Evolutionary conservation across 2,797 vertebrate genomes (phyloP).

Genomic region (Danio albolineatus): DNA sequence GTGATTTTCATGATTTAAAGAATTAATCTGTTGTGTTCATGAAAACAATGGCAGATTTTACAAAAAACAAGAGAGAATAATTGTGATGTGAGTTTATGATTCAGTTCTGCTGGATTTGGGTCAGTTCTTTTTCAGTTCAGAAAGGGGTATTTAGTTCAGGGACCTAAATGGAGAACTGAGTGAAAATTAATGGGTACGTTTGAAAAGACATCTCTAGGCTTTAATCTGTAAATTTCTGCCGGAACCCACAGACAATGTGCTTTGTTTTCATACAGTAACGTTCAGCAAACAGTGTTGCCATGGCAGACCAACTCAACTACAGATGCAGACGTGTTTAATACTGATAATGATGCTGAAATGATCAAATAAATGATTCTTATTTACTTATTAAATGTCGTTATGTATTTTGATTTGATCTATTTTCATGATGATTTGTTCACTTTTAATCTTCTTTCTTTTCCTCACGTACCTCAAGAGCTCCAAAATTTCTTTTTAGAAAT

Average conservation of each 20-base stretch:
- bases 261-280: constrained; percentile 2
- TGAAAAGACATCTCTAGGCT: constrained; percentile 3
- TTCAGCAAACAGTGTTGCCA: constrained; percentile 25
- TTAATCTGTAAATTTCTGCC: constrained; percentile 16
- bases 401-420: background rate
- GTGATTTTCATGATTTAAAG: background rate
- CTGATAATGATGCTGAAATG: background rate
- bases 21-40: background rate
- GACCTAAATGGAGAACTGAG: background rate
- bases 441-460: background rate
- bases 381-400: background rate
- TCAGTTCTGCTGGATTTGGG: constrained; percentile 19
- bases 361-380: background rate
- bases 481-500: too few species aligned
- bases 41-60: background rate
- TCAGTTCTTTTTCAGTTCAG: constrained; percentile 11
- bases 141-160: constrained; percentile 1
- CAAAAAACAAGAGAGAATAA: background rate
- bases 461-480: too few species aligned
- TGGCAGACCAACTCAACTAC: background rate
- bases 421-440: background rate
- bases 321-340: constrained; percentile 12
- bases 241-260: background rate
- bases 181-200: background rate
- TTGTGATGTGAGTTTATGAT: background rate